Evolutionary conservation across 2,888 invertebrate species (phyloP), one percentile per base, ranked within the genome.

Genomic region (Drosophila robusta): DNA sequence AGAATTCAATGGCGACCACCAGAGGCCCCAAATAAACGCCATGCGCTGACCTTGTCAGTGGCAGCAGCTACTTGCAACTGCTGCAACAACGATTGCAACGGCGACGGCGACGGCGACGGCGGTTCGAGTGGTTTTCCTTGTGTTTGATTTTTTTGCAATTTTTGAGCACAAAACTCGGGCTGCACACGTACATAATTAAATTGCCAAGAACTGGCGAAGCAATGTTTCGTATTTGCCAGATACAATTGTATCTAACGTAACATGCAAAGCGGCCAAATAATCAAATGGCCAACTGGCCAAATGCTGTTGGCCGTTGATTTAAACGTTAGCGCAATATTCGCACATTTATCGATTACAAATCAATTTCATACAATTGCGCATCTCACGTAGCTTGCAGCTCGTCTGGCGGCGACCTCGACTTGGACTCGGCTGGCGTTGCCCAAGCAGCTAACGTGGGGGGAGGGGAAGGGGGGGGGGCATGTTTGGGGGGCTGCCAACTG

Each of bases 81-180:
- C 75, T 29, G 49, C 77, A 57, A 29, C 55, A 34, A 52, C 46
- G 22, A 50, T 60, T 55, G 64, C 49, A 54, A 61, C 46, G 74
- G 64, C 60, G 26, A 18, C 54, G 14, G 50, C 42, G 26, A 11
- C 36, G 3, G 49, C 52, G 41, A 62, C 61, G 70, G 87, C 51
- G 68, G 75, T 65, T 78, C 69, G 64, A 89, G 90, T 91, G 88
- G 90, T 90, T 90, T 91, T 90, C 91, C 90, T 90, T 90, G 90
- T 90, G 77, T 90, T 90, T 89, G 87, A 87, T 91, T 91, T 90
- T 29, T 80, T 74, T 18, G 18, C 68, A 79, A 77, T 84, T 87
- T 82, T 75, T 75, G 75, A 70, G 51, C 68, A 69, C 68, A 76
- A 75, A 77, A 65, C 64, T 66, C 32, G 42, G 64, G 39, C 52